These are phyloP conservation scores for Hyles lineata DNA, from an alignment of 2,888 invertebrate species.

Conservation along the genomic window DNA sequence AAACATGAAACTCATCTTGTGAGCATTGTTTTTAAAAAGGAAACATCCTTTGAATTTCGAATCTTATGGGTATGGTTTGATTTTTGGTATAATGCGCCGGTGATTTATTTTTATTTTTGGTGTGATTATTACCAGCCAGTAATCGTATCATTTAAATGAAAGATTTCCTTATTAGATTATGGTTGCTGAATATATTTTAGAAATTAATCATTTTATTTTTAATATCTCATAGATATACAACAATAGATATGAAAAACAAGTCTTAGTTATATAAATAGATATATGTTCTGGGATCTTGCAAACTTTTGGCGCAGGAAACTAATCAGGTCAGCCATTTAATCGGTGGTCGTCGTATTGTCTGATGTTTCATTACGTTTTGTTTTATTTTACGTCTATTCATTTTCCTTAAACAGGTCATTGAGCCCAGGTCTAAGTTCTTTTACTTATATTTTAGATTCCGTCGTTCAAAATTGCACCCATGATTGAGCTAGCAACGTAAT, in stretches of 20 bases:
- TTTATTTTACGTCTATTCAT: background rate
- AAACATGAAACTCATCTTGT: slow-evolving; percentile 29
- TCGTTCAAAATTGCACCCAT: background rate
- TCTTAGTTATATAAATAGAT: too few species aligned
- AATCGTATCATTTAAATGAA: too few species aligned
- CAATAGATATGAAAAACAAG: too few species aligned
- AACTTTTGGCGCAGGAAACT: too few species aligned
- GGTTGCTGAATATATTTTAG: too few species aligned
- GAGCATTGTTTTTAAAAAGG: slow-evolving; percentile 22
- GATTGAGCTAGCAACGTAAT: too few species aligned
- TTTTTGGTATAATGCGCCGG: background rate
- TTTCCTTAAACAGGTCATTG: slow-evolving; percentile 27
- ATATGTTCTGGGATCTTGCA: too few species aligned
- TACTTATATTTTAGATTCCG: background rate
- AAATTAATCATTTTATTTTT: too few species aligned
- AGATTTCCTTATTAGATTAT: too few species aligned
- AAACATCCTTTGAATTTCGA: slow-evolving; percentile 27
- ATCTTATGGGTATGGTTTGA: background rate
- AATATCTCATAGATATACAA: too few species aligned
- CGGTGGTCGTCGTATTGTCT: background rate
- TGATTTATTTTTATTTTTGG: background rate
- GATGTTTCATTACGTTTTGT: background rate
- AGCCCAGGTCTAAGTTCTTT: background rate
- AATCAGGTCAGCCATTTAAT: too few species aligned
- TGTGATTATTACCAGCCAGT: too few species aligned